Base-by-base conservation (phyloP, 2,888 invertebrate genomes). In the Tigriopus californicus region DNA sequence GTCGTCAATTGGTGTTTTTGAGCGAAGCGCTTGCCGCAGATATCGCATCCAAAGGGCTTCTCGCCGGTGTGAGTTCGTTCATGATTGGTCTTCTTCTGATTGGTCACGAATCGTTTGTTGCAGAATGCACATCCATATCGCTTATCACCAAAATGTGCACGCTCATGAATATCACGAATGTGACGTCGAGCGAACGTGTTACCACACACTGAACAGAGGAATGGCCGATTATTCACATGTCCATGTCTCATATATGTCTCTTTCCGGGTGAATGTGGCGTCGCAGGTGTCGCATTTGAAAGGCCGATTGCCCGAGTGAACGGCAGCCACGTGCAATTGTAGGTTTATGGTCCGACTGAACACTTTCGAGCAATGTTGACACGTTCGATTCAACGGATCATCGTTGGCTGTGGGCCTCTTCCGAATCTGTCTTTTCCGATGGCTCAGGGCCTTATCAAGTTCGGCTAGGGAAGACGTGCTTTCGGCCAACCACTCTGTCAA, bases 11-110 rank as follows among this genome's bases (percentile, higher is more conserved):
- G 51, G 8, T 51, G 51, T 18, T 20, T 22, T 8, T 22, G 51
- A 20, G 51, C 24, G 15, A 51, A 51, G 3, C 24, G 51, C 24
- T 24, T n/a, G n/a, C 51, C 51, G 24, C 51, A 51, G 22, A 22
- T 24, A 20, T 20, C 24, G 51, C 51, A 51, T 51, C 24, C 22
- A 51, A 22, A 51, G 22, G 51, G 51, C 8, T 51, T 51, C 24
- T 51, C 51, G 6, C 51, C 51, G 6, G 51, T 51, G 51, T 51
- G 51, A 2, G 51, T 51, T 3, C 51, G 51, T 24, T 51, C 51
- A 13, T 51, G 51, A n/a, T 51, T 51, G 4, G 20, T 22, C 22
- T 22, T 51, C 24, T 24, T 15, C 8, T 51, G 51, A 13, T 51
- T 51, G n/a, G 51, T 51, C 4, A 51, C 22, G 51, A 51, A 51